Conservation (phyloP, 2,888 invertebrate genomes). For the Xestia xanthographa region DNA sequence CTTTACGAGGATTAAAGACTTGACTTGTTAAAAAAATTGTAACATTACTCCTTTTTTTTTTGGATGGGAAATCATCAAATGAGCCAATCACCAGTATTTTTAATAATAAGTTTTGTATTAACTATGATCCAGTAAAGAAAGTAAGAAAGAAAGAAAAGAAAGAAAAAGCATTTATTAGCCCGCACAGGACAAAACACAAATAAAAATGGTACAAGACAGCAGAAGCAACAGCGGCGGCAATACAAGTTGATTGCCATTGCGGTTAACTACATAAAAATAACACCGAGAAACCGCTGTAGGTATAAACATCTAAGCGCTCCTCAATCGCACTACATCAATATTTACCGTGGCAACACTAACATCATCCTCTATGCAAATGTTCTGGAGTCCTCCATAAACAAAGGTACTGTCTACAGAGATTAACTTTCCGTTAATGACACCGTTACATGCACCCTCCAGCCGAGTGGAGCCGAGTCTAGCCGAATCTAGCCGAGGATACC, state of each 20-base stretch:
- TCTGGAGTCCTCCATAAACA: slow-evolving; percentile 75
- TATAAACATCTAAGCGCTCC: slow-evolving; percentile 69
- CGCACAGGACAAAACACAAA: no score
- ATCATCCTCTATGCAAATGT: slow-evolving; percentile 80
- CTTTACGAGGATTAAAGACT: background rate
- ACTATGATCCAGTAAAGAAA: no score
- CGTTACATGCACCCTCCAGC: slow-evolving; percentile 59
- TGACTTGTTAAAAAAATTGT: background rate
- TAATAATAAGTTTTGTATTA: no score
- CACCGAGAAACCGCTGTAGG: slow-evolving; percentile 7
- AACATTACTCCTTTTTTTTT: background rate
- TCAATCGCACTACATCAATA: slow-evolving; percentile 79
- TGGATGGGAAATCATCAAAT: no score
- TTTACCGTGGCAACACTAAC: slow-evolving; percentile 79
- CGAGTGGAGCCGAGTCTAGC: slow-evolving; percentile 36
- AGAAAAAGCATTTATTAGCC: no score
- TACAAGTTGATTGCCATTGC: no score
- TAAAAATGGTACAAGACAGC: no score
- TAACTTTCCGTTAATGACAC: slow-evolving; percentile 73
- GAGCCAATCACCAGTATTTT: no score
- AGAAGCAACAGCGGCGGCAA: no score
- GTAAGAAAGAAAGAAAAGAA: no score
- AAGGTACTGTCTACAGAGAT: slow-evolving; percentile 73
- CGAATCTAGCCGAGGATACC: slow-evolving; percentile 41
- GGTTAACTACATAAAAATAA: slow-evolving; percentile 31